Conservation (phyloP, 1,140 invertebrate species). For the Brachionus manjavacas region DNA sequence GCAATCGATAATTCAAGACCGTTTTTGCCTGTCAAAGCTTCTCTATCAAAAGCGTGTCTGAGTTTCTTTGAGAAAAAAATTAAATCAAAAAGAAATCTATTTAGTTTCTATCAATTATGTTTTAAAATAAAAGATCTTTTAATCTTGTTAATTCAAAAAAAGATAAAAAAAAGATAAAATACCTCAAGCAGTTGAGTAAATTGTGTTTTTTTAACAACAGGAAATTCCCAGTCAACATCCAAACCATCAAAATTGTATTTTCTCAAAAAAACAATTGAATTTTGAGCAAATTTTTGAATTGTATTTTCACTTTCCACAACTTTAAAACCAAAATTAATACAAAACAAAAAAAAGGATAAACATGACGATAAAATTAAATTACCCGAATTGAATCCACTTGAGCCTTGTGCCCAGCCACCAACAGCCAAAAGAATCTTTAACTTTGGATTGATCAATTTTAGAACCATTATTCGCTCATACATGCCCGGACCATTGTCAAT, state of each 20-base stretch:
- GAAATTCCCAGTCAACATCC: constrained; percentile 50
- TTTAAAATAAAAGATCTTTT: neutral
- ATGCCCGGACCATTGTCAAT: constrained; percentile 26
- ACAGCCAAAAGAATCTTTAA: constrained; percentile 9
- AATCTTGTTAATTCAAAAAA: neutral
- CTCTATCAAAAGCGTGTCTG: constrained; percentile 44
- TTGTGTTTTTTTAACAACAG: constrained; percentile 43
- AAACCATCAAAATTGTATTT: constrained; percentile 56
- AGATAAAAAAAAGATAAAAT: neutral
- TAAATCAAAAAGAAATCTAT: neutral
- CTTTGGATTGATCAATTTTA: neutral
- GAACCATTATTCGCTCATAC: constrained; percentile 11
- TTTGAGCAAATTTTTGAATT: constrained; percentile 1
- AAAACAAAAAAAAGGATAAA: neutral
- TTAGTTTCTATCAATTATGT: neutral
- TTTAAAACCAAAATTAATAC: constrained; percentile 59
- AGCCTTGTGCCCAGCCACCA: constrained; percentile 74
- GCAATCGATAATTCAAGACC: constrained; percentile 59
- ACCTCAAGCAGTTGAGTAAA: constrained; percentile 45
- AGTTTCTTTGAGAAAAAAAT: constrained; percentile 38
- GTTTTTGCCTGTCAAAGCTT: constrained; percentile 65
- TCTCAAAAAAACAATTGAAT: constrained; percentile 49
- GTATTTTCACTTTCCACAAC: constrained; percentile 66
- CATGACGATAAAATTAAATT: neutral
- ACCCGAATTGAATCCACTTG: constrained; percentile 45